Percentiles rank a stretch among this genome's conserved stretches.
Conservation (phyloP, 2,888 invertebrate genomes). For the Liopterus haemorrhoidalis region DNA sequence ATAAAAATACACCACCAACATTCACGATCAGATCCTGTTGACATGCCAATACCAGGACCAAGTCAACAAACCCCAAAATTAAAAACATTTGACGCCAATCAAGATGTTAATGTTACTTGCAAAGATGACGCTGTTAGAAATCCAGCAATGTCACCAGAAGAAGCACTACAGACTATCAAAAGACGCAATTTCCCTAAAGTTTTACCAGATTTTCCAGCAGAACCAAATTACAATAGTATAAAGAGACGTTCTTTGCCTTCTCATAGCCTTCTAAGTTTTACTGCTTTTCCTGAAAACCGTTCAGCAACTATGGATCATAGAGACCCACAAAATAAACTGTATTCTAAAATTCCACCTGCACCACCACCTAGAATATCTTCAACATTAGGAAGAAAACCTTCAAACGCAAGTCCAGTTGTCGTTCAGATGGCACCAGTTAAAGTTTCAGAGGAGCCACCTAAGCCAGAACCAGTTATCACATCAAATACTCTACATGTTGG, state of each 20-base stretch:
- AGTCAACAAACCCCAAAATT: conserved; percentile 33
- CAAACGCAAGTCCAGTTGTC: conserved; percentile 39
- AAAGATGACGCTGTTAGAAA: conserved; percentile 51
- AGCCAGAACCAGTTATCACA: conserved; percentile 48
- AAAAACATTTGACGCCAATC: conserved; percentile 46
- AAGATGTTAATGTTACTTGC: conserved; percentile 70
- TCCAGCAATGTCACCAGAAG: conserved; percentile 57
- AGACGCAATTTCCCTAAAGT: conserved; percentile 80
- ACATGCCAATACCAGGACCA: conserved; percentile 45
- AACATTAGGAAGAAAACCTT: conserved; percentile 56
- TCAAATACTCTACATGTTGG: conserved; percentile 53
- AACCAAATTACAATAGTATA: conserved; percentile 39
- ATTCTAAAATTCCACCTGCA: conserved; percentile 54
- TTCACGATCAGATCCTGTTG: conserved; percentile 64
- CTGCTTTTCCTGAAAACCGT: conserved; percentile 36
- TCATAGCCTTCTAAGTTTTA: conserved; percentile 38
- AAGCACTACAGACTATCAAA: conserved; percentile 67
- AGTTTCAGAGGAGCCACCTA: conserved; percentile 47
- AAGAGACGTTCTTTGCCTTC: conserved; percentile 64
- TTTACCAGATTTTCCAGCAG: conserved; percentile 65
- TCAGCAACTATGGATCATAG: conserved; percentile 36
- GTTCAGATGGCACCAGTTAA: conserved; percentile 47
- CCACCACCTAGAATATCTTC: conserved; percentile 71
- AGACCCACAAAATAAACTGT: conserved; percentile 22
- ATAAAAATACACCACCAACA: conserved; percentile 58